Percentiles rank a stretch among this genome's conserved stretches.
These are phyloP conservation scores for Calcarius lapponicus DNA, from an alignment of 2,797 vertebrate species.

Conservation along the genomic window DNA sequence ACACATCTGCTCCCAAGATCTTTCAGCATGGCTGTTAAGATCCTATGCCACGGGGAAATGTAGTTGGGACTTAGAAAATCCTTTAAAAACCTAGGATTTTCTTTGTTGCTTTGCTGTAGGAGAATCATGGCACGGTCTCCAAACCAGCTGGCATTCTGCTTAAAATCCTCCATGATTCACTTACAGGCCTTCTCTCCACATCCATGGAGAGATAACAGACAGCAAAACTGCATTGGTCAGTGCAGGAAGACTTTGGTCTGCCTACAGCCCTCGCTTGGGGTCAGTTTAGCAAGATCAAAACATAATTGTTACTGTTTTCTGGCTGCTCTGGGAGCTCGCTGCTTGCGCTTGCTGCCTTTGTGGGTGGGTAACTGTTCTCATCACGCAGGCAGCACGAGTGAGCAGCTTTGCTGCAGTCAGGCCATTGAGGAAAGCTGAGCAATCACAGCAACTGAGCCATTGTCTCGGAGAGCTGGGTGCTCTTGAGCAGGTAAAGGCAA, in stretches of 20 bases:
- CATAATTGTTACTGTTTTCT: background rate
- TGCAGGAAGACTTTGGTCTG: background rate
- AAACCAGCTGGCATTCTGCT: background rate
- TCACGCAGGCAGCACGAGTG: background rate
- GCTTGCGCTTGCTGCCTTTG: background rate
- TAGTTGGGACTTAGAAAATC: background rate
- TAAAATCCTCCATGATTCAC: background rate
- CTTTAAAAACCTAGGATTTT: background rate
- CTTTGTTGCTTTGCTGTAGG: background rate
- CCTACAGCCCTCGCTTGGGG: rapidly evolving
- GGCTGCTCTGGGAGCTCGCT: background rate
- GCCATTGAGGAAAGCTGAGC: background rate
- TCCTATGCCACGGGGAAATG: background rate
- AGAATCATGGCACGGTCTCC: background rate
- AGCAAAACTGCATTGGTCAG: background rate
- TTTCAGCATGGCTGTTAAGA: background rate
- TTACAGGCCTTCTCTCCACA: background rate
- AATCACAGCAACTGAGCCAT: background rate
- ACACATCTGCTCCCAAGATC: background rate
- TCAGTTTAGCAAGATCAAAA: background rate
- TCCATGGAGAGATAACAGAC: background rate
- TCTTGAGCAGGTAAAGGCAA: background rate
- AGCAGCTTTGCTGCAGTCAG: background rate
- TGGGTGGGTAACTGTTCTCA: background rate
- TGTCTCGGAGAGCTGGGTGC: background rate